These are phyloP conservation scores for Ariopsis seemanni DNA, from an alignment of 2,113 vertebrate species.

Conservation along the genomic window DNA sequence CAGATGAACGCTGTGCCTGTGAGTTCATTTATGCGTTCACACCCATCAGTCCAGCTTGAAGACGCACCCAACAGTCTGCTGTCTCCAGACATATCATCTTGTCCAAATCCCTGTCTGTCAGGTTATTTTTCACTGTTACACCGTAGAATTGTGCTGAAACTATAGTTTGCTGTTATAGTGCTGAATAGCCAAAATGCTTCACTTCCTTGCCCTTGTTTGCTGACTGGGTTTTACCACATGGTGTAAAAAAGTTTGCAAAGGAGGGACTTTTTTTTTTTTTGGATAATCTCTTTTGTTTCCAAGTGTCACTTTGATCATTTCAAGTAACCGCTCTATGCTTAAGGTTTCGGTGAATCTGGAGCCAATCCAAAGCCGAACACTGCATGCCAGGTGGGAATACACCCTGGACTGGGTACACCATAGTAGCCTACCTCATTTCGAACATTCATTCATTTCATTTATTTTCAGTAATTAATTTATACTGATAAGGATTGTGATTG, in stretches of 20 bases:
- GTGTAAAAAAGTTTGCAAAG: not conserved
- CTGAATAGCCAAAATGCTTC: not conserved
- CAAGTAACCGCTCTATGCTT: not conserved
- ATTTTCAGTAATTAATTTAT: too few relatives aligned
- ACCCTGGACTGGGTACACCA: not conserved
- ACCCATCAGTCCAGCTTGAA: not conserved
- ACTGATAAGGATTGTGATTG: not conserved
- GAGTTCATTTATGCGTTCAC: not conserved
- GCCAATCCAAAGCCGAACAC: not conserved
- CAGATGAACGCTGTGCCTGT: constrained; percentile 13
- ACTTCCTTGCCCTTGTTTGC: not conserved
- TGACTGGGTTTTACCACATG: not conserved
- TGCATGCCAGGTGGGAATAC: not conserved
- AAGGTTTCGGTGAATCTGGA: not conserved
- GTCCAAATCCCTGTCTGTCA: not conserved
- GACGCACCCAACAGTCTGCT: constrained; percentile 13
- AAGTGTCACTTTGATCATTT: not conserved
- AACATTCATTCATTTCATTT: not conserved
- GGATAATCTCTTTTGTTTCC: not conserved
- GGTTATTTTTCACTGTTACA: not conserved
- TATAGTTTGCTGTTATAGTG: not conserved
- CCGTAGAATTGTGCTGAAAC: not conserved
- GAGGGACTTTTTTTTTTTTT: not conserved
- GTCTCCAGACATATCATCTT: constrained; percentile 11
- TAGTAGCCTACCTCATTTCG: not conserved